Evolutionary conservation across 2,888 invertebrate species (phyloP), one percentile per base, ranked within the genome.

Genomic region (Augochlorella aurata): DNA sequence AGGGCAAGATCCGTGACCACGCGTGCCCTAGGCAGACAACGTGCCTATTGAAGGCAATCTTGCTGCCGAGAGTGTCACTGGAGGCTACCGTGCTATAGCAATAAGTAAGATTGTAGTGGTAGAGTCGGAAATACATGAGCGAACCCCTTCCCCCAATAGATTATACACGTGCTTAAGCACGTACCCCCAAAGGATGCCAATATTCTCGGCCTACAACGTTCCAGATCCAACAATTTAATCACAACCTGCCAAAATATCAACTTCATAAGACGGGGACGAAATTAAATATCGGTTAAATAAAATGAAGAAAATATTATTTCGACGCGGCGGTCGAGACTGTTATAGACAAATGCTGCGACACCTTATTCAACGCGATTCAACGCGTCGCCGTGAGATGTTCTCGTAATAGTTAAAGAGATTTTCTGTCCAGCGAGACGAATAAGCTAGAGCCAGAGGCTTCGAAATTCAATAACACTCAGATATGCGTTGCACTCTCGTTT

Each of bases 381-480:
- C 58, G 47, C 44, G 58, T 58, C 21, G 21, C 10, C 65, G 45
- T 29, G 54, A 72, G 78, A 82, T 76, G 70, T 75, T 77, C 73
- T 84, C 78, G 72, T 79, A 83, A 82, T 74, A 74, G 77, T 78
- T 86, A 84, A 83, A 84, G 83, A 84, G 86, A 85, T 86, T 85
- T 79, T 63, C 76, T 74, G 77, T 71, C 74, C 69, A 58, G 71
- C 65, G 75, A 71, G 81, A 72, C 50, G 74, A 70, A 44, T 44
- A 14, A 58, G 66, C 76, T 68, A 61, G 29, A 54, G 85, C 76
- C 68, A 65, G 29, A 54, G 86, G 85, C 83, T 86, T 87, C 86
- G 21, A 86, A 86, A 86, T 79, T 79, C 86, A 80, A 87, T 87
- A 73, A 49, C 61, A 47, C 58, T 52, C 52, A 49, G 12, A 21